These are phyloP conservation scores for Drosophila sucinea DNA, from an alignment of 1,140 invertebrate species.

Conservation along the genomic window DNA sequence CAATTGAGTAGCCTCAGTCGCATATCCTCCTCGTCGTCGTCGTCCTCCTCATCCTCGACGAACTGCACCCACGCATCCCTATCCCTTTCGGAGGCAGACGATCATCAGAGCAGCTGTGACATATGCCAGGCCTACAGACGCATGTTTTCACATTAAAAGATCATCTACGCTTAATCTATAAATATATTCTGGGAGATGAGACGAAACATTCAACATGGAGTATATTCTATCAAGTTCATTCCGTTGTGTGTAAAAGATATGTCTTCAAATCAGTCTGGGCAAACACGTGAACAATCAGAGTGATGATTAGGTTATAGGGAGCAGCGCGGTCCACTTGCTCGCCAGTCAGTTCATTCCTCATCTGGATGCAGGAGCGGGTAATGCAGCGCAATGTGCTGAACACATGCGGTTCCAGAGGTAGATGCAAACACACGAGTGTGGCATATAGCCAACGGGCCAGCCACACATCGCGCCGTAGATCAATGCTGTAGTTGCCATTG, in stretches of 20 bases:
- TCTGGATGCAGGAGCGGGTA: conserved; percentile 61
- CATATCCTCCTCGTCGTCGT: conserved; percentile 16
- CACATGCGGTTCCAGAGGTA: conserved; percentile 76
- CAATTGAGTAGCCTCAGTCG: conserved; percentile 53
- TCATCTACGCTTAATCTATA: neutral
- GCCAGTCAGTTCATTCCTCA: conserved; percentile 49
- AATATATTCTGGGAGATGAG: too few relatives aligned
- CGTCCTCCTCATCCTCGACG: conserved; percentile 25
- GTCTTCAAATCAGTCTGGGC: conserved; percentile 65
- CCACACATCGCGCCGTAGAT: conserved; percentile 64
- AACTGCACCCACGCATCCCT: conserved; percentile 32
- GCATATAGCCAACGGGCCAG: conserved; percentile 76
- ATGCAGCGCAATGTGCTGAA: conserved; percentile 71
- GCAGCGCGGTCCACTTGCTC: conserved; percentile 56
- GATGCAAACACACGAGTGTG: conserved; percentile 65
- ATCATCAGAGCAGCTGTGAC: conserved; percentile 57
- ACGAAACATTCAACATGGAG: neutral
- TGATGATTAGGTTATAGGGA: conserved; percentile 77
- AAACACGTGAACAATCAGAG: conserved; percentile 65
- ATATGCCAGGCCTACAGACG: conserved; percentile 64
- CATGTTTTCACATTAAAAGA: conserved; percentile 37
- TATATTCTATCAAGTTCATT: neutral
- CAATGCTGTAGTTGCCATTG: conserved; percentile 18
- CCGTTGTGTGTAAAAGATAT: conserved; percentile 38
- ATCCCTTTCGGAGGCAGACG: conserved; percentile 19